Conservation (phyloP, 2,888 invertebrate species). For the Pseudeuparius sepicola region DNA sequence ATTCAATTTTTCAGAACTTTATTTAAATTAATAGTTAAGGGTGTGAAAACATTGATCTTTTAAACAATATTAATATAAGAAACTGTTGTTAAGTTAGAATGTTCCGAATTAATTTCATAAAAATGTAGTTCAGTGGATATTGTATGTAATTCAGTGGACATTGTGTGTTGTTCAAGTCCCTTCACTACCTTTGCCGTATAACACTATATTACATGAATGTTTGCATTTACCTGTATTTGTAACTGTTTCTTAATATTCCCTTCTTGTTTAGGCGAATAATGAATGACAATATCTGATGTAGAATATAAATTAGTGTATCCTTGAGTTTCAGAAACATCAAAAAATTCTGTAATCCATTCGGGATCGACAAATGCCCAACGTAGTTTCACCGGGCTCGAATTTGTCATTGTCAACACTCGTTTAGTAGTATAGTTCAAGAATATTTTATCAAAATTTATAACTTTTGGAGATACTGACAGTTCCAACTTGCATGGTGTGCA, state of each 20-base stretch:
- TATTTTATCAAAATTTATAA: conserved; percentile 41
- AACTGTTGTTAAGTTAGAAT: too few relatives aligned
- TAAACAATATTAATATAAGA: too few relatives aligned
- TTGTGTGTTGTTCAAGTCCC: too few relatives aligned
- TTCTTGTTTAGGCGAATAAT: conserved; percentile 41
- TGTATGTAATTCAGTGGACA: too few relatives aligned
- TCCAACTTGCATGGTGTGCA: conserved; percentile 45
- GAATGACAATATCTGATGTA: conserved; percentile 42
- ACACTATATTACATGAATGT: too few relatives aligned
- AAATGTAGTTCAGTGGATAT: too few relatives aligned
- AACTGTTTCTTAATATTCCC: conserved; percentile 38
- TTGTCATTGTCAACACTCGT: conserved; percentile 42
- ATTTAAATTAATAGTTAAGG: too few relatives aligned
- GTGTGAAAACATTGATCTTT: too few relatives aligned
- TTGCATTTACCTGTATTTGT: conserved; percentile 42
- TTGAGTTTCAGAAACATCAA: conserved; percentile 39
- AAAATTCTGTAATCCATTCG: conserved; percentile 37
- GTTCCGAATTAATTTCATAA: too few relatives aligned
- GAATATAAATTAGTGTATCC: conserved; percentile 41
- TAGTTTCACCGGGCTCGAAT: conserved; percentile 46
- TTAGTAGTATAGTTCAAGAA: conserved; percentile 18
- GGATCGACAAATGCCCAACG: conserved; percentile 45
- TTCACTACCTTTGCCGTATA: too few relatives aligned
- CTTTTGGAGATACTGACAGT: conserved; percentile 38
- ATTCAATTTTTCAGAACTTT: too few relatives aligned